Conservation (phyloP, 2,797 vertebrate species). For the Bufotes viridis region DNA sequence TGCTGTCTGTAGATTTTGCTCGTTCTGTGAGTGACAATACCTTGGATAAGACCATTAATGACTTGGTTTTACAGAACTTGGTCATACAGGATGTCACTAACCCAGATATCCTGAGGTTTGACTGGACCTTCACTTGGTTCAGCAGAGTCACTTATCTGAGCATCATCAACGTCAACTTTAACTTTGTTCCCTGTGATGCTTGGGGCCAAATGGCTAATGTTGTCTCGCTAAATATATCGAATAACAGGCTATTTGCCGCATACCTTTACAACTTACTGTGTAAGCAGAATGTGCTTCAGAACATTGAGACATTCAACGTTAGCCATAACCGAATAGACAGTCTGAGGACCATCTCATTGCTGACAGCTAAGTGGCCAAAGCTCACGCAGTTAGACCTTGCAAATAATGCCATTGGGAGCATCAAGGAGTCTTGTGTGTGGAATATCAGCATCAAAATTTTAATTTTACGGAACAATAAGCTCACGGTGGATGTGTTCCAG, state of each 20-base stretch:
- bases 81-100: constrained; percentile 86
- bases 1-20: constrained; percentile 85
- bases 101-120: constrained; percentile 84
- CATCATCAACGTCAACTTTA: constrained; percentile 82
- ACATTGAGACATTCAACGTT: constrained; percentile 73
- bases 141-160: constrained; percentile 75
- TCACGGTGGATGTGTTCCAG: constrained; percentile 67
- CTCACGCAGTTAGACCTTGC: constrained; percentile 77
- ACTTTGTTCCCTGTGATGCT: constrained; percentile 81
- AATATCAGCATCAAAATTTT: constrained; percentile 73
- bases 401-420: constrained; percentile 75
- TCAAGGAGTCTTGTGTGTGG: constrained; percentile 74
- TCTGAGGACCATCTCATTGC: constrained; percentile 70
- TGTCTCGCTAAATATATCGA: constrained; percentile 74
- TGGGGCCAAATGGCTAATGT: constrained; percentile 78
- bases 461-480: constrained; percentile 76
- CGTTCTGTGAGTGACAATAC: constrained; percentile 74
- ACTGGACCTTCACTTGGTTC: constrained; percentile 88
- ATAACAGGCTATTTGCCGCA: constrained; percentile 73
- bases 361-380: constrained; percentile 73
- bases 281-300: constrained; percentile 71
- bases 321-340: constrained; percentile 76
- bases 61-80: constrained; percentile 74
- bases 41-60: constrained; percentile 67
- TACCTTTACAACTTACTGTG: constrained; percentile 79